phyloP scores from a whole-genome alignment of 2,888 invertebrate genomes.

The Torymus texanus region DNA sequence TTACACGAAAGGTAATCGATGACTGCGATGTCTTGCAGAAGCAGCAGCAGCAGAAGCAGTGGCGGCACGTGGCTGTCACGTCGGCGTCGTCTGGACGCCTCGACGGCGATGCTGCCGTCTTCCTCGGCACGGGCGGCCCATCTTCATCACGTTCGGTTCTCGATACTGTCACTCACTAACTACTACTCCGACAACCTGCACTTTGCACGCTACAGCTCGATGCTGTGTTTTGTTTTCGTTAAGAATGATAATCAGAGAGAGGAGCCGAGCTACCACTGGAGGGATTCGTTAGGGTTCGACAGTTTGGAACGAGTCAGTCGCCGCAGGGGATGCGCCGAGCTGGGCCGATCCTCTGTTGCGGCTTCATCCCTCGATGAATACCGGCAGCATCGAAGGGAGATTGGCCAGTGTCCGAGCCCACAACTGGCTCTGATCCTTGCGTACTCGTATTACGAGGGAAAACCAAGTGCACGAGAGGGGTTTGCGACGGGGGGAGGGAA shows the following conservation, averaged over 20 bases:
- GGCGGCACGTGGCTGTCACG: slow-evolving; percentile 69
- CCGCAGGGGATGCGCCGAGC: slow-evolving; percentile 61
- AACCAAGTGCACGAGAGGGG: no score
- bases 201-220: neutral
- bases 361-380: slow-evolving; percentile 41
- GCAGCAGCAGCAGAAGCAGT: neutral
- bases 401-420: no score
- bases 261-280: no score
- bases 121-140: slow-evolving; percentile 20
- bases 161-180: neutral
- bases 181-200: neutral
- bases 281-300: no score
- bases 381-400: neutral
- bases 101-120: slow-evolving; percentile 59
- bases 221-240: neutral
- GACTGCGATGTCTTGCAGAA: neutral
- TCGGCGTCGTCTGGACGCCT: slow-evolving; percentile 61
- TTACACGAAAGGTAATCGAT: neutral
- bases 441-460: no score
- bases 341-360: slow-evolving; percentile 44
- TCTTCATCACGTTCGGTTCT: slow-evolving; percentile 32
- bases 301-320: slow-evolving; percentile 61
- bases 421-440: no score
- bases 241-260: no score
- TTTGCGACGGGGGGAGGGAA: no score